These are phyloP conservation scores for Grantiella picta DNA, from an alignment of 2,113 vertebrate species.

Conservation along the genomic window DNA sequence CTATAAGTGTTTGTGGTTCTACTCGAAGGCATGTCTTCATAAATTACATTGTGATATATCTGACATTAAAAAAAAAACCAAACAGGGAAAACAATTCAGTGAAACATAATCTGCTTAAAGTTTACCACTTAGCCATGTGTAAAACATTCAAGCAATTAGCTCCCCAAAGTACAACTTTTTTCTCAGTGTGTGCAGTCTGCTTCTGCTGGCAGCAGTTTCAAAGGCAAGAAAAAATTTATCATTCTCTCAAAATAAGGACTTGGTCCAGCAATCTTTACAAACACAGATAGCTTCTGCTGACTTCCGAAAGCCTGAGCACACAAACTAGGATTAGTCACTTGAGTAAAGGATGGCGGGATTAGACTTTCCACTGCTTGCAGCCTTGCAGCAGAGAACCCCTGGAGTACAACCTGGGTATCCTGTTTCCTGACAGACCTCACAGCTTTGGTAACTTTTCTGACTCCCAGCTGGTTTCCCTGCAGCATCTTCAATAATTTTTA, in stretches of 20 bases:
- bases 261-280: not conserved
- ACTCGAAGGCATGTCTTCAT: slow-evolving; percentile 9
- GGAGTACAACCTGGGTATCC: slow-evolving; percentile 24
- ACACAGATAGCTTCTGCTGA: not conserved
- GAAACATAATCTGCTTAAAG: slow-evolving; percentile 57
- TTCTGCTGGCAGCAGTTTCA: slow-evolving; percentile 39
- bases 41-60: slow-evolving; percentile 30
- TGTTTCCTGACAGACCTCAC: slow-evolving; percentile 50
- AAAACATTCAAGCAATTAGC: slow-evolving; percentile 29
- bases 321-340: not conserved
- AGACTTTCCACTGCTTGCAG: not conserved
- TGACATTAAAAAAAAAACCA: slow-evolving; percentile 35
- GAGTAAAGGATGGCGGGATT: not conserved
- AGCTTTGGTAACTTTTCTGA: not conserved
- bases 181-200: not conserved
- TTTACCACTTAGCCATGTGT: slow-evolving; percentile 49
- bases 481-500: slow-evolving; percentile 15
- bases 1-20: slow-evolving; percentile 24
- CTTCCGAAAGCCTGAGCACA: not conserved
- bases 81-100: slow-evolving; percentile 44
- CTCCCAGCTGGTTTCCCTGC: slow-evolving; percentile 27
- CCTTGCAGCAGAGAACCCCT: not conserved
- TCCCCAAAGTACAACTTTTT: slow-evolving; percentile 16
- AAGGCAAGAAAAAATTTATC: slow-evolving; percentile 30
- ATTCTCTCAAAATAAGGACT: not conserved